phyloP scores from a whole-genome alignment of 2,113 vertebrate genomes.

The Cynocephalus volans region DNA sequence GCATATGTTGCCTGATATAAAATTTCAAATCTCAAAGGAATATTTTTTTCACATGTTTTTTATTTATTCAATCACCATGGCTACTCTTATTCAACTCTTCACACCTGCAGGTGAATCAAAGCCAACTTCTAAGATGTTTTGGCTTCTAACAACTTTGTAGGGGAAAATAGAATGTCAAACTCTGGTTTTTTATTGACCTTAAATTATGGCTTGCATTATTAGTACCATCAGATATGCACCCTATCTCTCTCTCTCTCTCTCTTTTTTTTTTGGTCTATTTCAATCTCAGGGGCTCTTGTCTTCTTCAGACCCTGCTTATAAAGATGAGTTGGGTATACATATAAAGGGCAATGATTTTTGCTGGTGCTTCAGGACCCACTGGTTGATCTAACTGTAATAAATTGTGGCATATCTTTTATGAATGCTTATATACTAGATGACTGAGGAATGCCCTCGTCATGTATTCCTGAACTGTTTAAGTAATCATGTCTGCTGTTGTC shows the following conservation, averaged over 20 bases:
- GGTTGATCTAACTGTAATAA: slow-evolving; percentile 29
- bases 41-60: slow-evolving; percentile 53
- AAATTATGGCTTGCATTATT: slow-evolving; percentile 37
- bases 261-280: neutral
- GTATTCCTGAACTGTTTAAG: slow-evolving; percentile 66
- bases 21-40: slow-evolving; percentile 68
- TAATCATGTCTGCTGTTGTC: slow-evolving; percentile 67
- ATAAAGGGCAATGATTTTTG: slow-evolving; percentile 20
- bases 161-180: slow-evolving; percentile 66
- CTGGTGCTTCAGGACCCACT: neutral
- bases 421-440: slow-evolving; percentile 55
- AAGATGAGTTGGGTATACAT: neutral
- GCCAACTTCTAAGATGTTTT: slow-evolving; percentile 80
- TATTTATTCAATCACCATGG: slow-evolving; percentile 85
- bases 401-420: slow-evolving; percentile 53
- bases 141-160: slow-evolving; percentile 45
- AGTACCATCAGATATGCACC: neutral
- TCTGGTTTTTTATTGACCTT: neutral
- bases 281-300: neutral
- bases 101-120: slow-evolving; percentile 81
- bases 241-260: neutral
- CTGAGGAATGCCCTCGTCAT: slow-evolving; percentile 61
- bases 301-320: neutral
- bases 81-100: slow-evolving; percentile 77
- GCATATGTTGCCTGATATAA: slow-evolving; percentile 69